Base-by-base conservation (phyloP, 64 coral and sea anemone species). In the Porites australiensis region DNA sequence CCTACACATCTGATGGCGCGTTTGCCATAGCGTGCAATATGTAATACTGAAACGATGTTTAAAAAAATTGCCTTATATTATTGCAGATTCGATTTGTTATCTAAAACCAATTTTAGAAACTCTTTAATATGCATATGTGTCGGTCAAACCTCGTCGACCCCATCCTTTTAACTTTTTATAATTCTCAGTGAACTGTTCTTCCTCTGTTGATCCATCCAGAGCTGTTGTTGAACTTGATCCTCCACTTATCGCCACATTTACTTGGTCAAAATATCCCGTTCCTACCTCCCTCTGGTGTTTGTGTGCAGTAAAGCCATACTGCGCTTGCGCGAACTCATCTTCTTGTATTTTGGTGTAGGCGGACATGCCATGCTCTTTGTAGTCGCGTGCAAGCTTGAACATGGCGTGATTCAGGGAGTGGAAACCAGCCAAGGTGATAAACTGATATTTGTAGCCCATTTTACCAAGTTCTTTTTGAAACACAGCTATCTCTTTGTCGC, bases 241-340 rank as follows among this genome's bases (percentile, higher is more conserved):
- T 50, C 95, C 95, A 12, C 95, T 93, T 62, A 96, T 82, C 19
- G 95, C 95, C 95, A 96, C 89, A 52, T 70, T 79, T 46, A 96
- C 90, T 48, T 92, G 75, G 54, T 96, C 95, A 93, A 92, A 96
- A 79, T 96, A 96, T 44, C 89, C 90, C 44, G 90, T 92, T 10
- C 95, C 95, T 55, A 96, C 95, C 73, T 96, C 95, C 15, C 95
- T 88, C 83, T 96, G 95, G 43, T 96, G 95, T 72, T 96, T 96
- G 63, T 96, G 95, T 18, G 90, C 91, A 13, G 95, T 96, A 70
- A 96, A 96, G 10, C 95, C 95, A 59, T 70, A 44, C 50, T 89
- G 88, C 49, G 95, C 95, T 62, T 90, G 95, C 22, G 82, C 86
- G 89, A 96, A 96, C 72, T 96, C 95, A 69, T 96, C 95, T 93